These are phyloP conservation scores for Panurus biarmicus DNA, from an alignment of 2,113 vertebrate genomes.

Conservation along the genomic window DNA sequence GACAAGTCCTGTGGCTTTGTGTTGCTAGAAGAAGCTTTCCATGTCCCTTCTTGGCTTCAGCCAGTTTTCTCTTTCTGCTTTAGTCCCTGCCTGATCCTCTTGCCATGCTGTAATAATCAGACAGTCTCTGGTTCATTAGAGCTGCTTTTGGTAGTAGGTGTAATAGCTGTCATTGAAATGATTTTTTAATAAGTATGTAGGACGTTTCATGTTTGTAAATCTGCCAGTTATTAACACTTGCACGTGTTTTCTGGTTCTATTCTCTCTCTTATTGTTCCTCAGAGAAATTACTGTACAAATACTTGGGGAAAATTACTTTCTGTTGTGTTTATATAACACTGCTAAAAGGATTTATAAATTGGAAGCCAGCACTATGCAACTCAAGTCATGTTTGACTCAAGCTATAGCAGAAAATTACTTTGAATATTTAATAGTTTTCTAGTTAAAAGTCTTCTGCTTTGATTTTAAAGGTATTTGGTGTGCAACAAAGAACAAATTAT, in stretches of 20 bases:
- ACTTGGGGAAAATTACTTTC: neutral
- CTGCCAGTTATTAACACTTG: conserved; percentile 10
- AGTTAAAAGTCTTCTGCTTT: neutral
- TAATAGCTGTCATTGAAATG: conserved; percentile 5
- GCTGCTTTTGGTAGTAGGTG: neutral
- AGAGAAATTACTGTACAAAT: neutral
- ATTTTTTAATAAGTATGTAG: conserved; percentile 1
- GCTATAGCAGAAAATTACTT: neutral
- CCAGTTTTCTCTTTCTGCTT: neutral
- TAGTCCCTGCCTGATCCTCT: neutral
- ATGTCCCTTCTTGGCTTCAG: neutral
- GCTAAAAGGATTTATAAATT: neutral
- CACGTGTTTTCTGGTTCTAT: neutral
- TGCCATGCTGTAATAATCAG: neutral
- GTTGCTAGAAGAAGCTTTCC: neutral
- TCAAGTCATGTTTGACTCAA: neutral
- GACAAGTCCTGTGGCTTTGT: neutral
- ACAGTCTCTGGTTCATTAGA: neutral
- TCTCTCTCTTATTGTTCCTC: neutral
- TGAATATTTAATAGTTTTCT: neutral
- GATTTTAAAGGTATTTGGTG: neutral
- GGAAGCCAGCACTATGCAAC: neutral
- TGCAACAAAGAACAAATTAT: neutral
- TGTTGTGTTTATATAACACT: neutral
- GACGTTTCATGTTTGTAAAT: neutral